Evolutionary conservation across 2,797 vertebrate genomes (phyloP), one percentile per base, ranked within the genome.

Genomic region (Triplophysa yarkandensis): DNA sequence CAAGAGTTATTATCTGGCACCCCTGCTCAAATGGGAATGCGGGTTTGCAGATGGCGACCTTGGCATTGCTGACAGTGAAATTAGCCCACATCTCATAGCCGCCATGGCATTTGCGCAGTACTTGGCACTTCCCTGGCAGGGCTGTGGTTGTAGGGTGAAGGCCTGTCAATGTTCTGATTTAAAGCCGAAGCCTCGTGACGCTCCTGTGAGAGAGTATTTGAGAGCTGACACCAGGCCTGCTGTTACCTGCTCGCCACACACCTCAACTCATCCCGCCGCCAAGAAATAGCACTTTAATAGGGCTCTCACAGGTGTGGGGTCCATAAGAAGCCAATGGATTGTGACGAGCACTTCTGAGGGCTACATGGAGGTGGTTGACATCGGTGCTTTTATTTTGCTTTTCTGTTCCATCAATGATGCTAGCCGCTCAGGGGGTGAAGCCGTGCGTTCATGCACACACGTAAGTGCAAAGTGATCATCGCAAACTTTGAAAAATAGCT

Each of bases 41-140:
- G 32, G 73, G 78, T 83, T 85, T 80, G 86, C 83, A 83, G 78
- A 82, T 83, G 80, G 73, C 28, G 62, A 68, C 67, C 84, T 86
- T 72, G 78, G 55, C 79, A 78, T 60, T 67, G 67, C 57, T 78
- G 39, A 77, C 64, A 32, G 71, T 8, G 10, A 76, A 83, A 81
- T 84, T 78, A 83, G 83, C 83, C 80, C 77, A 81, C 71, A 83
- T 83, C 81, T 78, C 76, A 82, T 85, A 85, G 55, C 74, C 76
- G 67, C 77, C 79, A 63, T 65, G 70, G 69, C 58, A 70, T 81
- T 81, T 69, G 48, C 74, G 82, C 71, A 78, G 68, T 77, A 69
- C 64, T 68, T 85, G 84, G 79, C 78, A 80, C 71, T 77, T 80
- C 65, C 14, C 58, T 77, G 78, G 83, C 77, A 78, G 78, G 41